phyloP scores from a whole-genome alignment of 2,113 vertebrate genomes.

The Passer montanus region DNA sequence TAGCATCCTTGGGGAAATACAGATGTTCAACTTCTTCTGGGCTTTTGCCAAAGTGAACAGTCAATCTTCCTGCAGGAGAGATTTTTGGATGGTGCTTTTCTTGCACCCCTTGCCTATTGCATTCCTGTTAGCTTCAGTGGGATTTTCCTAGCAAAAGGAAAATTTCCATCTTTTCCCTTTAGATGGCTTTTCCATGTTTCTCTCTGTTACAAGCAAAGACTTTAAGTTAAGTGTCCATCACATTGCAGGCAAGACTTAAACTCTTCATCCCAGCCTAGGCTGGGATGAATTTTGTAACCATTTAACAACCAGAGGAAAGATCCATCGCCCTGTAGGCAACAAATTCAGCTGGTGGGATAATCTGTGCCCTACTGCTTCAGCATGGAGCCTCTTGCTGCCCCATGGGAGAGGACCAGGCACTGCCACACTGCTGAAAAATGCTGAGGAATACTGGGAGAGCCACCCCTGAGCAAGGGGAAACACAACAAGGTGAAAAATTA shows the following conservation, averaged over 20 bases:
- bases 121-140: background rate
- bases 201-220: background rate
- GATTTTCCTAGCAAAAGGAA: background rate
- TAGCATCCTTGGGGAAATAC: background rate
- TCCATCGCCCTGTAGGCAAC: background rate
- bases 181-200: background rate
- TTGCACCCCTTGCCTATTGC: background rate
- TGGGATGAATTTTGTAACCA: background rate
- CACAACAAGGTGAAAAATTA: background rate
- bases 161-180: background rate
- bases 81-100: background rate
- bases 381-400: background rate
- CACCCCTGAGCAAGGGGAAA: background rate
- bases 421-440: background rate
- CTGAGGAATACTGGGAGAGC: background rate
- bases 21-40: background rate
- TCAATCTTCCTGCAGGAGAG: background rate
- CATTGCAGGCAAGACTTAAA: background rate
- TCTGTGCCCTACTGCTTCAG: background rate
- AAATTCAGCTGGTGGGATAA: background rate
- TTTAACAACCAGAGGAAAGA: background rate
- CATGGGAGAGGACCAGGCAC: rapidly evolving
- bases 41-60: background rate
- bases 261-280: background rate
- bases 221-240: background rate